Evolutionary conservation across 2,113 vertebrate genomes (phyloP).

Genomic region (Neoarius graeffei): DNA sequence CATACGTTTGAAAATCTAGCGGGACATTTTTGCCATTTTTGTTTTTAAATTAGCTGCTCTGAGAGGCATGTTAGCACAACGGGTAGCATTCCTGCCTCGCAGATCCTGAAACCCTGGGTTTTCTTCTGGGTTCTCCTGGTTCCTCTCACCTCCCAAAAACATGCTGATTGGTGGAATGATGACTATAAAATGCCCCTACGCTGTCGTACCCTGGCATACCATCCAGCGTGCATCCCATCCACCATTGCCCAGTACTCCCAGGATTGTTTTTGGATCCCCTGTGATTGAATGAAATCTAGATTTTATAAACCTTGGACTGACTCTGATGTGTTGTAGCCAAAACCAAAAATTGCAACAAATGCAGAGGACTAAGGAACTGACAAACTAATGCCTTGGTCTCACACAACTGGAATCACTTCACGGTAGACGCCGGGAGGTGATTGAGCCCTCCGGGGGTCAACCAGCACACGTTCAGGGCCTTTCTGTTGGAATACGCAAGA

Average conservation of each 20-base stretch:
- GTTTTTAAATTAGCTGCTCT: not conserved
- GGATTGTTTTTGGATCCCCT: too few species aligned
- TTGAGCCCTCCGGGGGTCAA: too few species aligned
- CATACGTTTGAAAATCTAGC: too few species aligned
- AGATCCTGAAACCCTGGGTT: not conserved
- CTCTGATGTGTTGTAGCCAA: not conserved
- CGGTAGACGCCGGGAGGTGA: too few species aligned
- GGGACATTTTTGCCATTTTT: not conserved
- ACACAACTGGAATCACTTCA: too few species aligned
- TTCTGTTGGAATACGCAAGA: too few species aligned
- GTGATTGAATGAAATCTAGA: not conserved
- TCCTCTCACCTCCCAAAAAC: not conserved
- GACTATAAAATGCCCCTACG: not conserved
- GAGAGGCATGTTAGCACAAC: not conserved
- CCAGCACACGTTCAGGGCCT: too few species aligned
- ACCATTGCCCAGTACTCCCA: not conserved
- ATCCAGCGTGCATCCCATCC: not conserved
- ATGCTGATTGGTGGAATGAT: not conserved
- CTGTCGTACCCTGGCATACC: not conserved
- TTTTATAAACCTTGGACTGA: not conserved
- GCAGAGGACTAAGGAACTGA: not conserved
- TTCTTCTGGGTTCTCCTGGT: not conserved
- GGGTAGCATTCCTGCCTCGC: not conserved
- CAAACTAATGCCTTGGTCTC: not conserved
- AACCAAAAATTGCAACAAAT: not conserved